Conservation (phyloP, 35 echinoderm and acorn worm genomes). For the Apostichopus japonicus region DNA sequence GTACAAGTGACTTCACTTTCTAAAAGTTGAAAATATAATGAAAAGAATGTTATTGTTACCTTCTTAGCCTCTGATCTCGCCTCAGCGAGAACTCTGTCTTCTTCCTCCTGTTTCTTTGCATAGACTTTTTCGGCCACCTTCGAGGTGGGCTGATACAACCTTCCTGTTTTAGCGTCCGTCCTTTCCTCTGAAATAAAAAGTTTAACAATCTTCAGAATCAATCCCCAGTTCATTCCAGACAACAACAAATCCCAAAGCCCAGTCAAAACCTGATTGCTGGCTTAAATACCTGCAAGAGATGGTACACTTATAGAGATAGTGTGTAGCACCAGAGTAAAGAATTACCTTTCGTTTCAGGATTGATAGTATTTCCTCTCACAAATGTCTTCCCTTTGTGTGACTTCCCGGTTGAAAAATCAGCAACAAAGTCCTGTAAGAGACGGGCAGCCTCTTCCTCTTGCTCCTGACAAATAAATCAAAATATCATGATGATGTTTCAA, state of each 20-base stretch:
- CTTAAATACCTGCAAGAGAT: too few relatives aligned
- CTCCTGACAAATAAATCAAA: constrained; percentile 55
- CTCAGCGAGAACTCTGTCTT: constrained; percentile 13
- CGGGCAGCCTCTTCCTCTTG: constrained; percentile 96
- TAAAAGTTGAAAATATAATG: too few relatives aligned
- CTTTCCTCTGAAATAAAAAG: constrained; percentile 72
- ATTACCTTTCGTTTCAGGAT: constrained; percentile 85
- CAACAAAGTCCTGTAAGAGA: constrained; percentile 97
- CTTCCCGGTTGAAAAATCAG: constrained; percentile 78
- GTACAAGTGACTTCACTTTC: too few relatives aligned
- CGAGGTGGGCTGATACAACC: constrained; percentile 83
- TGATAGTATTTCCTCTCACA: constrained; percentile 86
- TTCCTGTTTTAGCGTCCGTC: constrained; percentile 71
- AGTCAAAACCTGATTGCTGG: too few relatives aligned
- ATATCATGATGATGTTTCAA: too few relatives aligned
- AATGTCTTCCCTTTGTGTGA: constrained; percentile 79
- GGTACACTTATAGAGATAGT: too few relatives aligned
- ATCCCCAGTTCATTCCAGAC: too few relatives aligned
- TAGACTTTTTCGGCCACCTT: constrained; percentile 78
- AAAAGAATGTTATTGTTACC: constrained; percentile 35
- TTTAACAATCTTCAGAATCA: too few relatives aligned
- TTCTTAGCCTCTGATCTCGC: constrained; percentile 53
- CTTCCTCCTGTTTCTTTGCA: constrained; percentile 66
- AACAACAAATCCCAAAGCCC: too few relatives aligned
- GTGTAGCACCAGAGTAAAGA: not conserved